These are phyloP conservation scores for Alentia gelatinosa DNA, from an alignment of 2,888 invertebrate genomes.

Conservation along the genomic window DNA sequence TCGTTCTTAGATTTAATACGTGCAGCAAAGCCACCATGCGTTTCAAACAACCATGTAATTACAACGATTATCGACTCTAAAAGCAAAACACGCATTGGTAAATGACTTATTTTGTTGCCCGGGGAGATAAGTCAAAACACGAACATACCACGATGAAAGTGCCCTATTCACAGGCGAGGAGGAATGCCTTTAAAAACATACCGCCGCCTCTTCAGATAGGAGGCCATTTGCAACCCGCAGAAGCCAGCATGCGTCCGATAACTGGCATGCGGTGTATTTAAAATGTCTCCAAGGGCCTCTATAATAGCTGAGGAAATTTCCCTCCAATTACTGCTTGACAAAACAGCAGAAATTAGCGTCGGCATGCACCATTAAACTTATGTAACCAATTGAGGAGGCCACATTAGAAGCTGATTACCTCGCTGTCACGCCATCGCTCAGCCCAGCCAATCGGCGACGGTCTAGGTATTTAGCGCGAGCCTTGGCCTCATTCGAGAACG, in stretches of 20 bases:
- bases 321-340: not conserved
- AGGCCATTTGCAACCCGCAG: too few relatives aligned
- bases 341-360: conserved; percentile 4
- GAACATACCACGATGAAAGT: not conserved
- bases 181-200: too few relatives aligned
- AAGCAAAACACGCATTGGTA: not conserved
- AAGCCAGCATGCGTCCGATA: not conserved
- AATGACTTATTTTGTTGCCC: not conserved
- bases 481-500: not conserved
- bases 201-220: too few relatives aligned
- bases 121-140: not conserved
- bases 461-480: not conserved
- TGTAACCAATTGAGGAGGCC: conserved; percentile 7
- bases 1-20: too few relatives aligned
- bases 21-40: not conserved
- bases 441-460: not conserved
- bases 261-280: not conserved
- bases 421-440: not conserved
- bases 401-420: conserved; percentile 3
- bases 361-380: conserved; percentile 26
- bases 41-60: not conserved
- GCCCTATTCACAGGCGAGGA: too few relatives aligned
- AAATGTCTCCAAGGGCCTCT: not conserved
- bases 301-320: not conserved
- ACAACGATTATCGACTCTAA: not conserved